Evolutionary conservation across 1,140 invertebrate species (phyloP), one percentile per base, ranked within the genome.

Genomic region (Anadara kagoshimensis): DNA sequence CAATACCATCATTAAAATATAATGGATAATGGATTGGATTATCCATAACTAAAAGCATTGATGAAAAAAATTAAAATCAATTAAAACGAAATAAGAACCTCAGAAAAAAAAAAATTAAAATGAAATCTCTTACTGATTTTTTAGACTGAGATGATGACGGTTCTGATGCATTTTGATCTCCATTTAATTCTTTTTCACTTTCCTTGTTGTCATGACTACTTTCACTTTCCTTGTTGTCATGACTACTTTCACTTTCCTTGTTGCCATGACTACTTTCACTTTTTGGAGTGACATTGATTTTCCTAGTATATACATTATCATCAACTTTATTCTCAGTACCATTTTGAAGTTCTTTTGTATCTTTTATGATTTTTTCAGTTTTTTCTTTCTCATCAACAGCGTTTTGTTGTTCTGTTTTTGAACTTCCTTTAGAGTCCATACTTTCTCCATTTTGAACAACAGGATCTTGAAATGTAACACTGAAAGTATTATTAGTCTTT

Each of bases 331-430:
- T 22, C 29, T 56, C 53, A 51, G 49, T 51, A 10, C 18, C 49
- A 24, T 14, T 68, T 43, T 18, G 18, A 36, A 36, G 29, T 36
- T 36, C 29, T 36, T 36, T 69, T 7, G 56, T 68, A 8, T 26
- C 41, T 5, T 51, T 43, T 41, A 41, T 51, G 8, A 41, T 51
- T 41, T 10, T 4, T 44, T 49, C 36, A 24, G 58, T 56, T 54
- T 47, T 53, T 51, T 20, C 59, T 44, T 62, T 71, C 57, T 36
- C 41, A 41, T 54, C 59, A 41, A 45, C 59, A n/a, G 22, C 29
- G 44, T 20, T 41, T 69, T 41, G 18, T 20, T 59, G 44, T n/a
- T 45, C 20, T 24, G n/a, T 45, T 59, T 59, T 59, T 59, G 22
- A 12, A 49, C 45, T 61, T 62, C 41, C 49, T 16, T 18, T 51